Percentiles rank a stretch among this genome's conserved stretches.
These are phyloP conservation scores for Alligator mississippiensis DNA, from an alignment of 2,113 vertebrate species.

Conservation along the genomic window DNA sequence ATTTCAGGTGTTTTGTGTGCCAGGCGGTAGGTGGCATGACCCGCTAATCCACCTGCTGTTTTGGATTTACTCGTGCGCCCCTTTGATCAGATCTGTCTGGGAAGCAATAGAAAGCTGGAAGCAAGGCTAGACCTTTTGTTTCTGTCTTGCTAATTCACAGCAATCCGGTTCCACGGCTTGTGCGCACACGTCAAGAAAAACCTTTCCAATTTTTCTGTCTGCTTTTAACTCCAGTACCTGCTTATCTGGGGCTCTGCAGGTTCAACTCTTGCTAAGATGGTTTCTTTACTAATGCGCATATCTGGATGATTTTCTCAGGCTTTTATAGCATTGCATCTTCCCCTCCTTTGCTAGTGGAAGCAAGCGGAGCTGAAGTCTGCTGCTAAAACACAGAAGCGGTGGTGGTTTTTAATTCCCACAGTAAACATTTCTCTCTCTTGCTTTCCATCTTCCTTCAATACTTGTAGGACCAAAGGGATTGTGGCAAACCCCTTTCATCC, in stretches of 20 bases:
- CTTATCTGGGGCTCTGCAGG: fast-evolving
- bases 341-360: neutral
- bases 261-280: neutral
- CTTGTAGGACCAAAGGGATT: neutral
- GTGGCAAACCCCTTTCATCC: neutral
- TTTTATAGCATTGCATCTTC: fast-evolving
- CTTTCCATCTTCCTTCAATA: neutral
- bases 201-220: neutral
- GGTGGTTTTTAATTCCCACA: neutral
- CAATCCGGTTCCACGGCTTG: fast-evolving
- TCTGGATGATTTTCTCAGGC: neutral
- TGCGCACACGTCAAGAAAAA: neutral
- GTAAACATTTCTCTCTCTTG: neutral
- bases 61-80: neutral
- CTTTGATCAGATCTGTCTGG: fast-evolving
- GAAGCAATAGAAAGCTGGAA: neutral
- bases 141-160: neutral
- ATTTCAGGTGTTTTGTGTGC: neutral
- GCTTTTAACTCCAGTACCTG: fast-evolving
- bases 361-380: fast-evolving
- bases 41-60: neutral
- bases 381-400: neutral
- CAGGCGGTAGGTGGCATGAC: neutral
- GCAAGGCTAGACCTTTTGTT: neutral
- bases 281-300: neutral